Base-by-base conservation (phyloP, 2,888 invertebrate species). In the Troglohyphantes excavatus region DNA sequence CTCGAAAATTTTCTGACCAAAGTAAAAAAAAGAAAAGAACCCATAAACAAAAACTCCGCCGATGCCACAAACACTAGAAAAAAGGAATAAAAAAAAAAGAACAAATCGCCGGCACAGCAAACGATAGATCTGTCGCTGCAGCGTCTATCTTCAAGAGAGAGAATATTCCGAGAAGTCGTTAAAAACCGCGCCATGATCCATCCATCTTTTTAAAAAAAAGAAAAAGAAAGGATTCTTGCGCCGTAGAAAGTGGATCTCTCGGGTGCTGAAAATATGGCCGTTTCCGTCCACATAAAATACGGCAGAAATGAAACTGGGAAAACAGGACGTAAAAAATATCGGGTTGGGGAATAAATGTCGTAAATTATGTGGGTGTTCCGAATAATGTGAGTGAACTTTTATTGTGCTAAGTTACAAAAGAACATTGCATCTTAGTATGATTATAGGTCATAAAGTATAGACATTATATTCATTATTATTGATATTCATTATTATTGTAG, bases 91-190 rank as follows among this genome's bases (percentile, higher is more conserved):
- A 23, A 67, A 65, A 75, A 33, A 68, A 76, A 33, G 59, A 27
- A 68, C 59, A 29, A 17, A 61, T 78, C 39, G 78, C 46, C 76
- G 85, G 76, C 83, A 65, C n/a, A 33, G 63, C 76, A 68, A 76
- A 78, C 85, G 85, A 86, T 86, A 86, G 76, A 86, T 86, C 85
- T 83, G 73, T 83, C 68, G 53, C 53, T 59, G 85, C 76, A 63
- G 23, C 33, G 76, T 63, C 68, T 27, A 67, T 86, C 85, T 86
- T 33, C 85, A 53, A 53, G 26, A 33, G 26, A 33, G 82, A 33
- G 61, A 27, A 33, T 76, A 70, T 86, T 86, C 85, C 68, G 21
- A 53, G 85, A 86, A 86, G 76, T 86, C 85, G 85, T 86, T 86
- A 86, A 82, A 65, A 82, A 70, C 63, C 85, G 85, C 78, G 85